These are phyloP conservation scores for Tupiocoris notatus DNA, from an alignment of 2,888 invertebrate genomes.

Conservation along the genomic window DNA sequence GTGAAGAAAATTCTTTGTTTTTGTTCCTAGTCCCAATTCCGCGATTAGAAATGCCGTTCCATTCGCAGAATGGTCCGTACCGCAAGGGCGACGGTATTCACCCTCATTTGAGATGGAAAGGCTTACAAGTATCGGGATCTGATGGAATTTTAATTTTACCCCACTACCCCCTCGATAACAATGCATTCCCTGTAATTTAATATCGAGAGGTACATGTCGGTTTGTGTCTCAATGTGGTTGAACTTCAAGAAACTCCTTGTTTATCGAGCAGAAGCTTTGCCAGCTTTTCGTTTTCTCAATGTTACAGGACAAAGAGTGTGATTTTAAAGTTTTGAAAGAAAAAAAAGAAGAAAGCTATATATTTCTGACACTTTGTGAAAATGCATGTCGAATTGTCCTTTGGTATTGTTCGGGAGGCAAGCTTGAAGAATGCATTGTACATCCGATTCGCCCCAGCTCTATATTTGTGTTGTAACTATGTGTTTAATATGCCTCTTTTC, in stretches of 20 bases:
- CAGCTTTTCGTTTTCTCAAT: slow-evolving; percentile 8
- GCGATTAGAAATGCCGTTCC: not conserved
- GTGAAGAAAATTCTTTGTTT: slow-evolving; percentile 53
- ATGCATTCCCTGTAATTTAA: slow-evolving; percentile 30
- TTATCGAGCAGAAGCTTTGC: slow-evolving; percentile 11
- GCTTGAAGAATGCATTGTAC: slow-evolving; percentile 48
- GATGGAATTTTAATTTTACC: not conserved
- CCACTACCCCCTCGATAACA: not conserved
- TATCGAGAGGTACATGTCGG: not conserved
- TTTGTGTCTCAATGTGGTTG: not conserved
- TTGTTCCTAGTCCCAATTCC: slow-evolving; percentile 10
- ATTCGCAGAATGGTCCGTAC: not conserved
- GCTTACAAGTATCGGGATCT: slow-evolving; percentile 4
- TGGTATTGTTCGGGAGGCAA: slow-evolving; percentile 41
- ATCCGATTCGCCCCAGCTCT: slow-evolving; percentile 39
- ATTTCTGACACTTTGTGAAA: not conserved
- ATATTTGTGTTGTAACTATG: slow-evolving; percentile 47
- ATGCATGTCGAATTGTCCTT: slow-evolving; percentile 23
- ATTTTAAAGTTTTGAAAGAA: not conserved
- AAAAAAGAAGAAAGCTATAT: not conserved
- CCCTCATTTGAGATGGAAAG: not conserved
- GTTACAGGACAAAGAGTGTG: slow-evolving; percentile 5
- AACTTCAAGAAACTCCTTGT: not conserved
- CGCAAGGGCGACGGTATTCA: slow-evolving; percentile 1
- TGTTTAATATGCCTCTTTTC: slow-evolving; percentile 37